These are phyloP conservation scores for Morinoia aosen DNA, from an alignment of 2,888 invertebrate species.

Conservation along the genomic window DNA sequence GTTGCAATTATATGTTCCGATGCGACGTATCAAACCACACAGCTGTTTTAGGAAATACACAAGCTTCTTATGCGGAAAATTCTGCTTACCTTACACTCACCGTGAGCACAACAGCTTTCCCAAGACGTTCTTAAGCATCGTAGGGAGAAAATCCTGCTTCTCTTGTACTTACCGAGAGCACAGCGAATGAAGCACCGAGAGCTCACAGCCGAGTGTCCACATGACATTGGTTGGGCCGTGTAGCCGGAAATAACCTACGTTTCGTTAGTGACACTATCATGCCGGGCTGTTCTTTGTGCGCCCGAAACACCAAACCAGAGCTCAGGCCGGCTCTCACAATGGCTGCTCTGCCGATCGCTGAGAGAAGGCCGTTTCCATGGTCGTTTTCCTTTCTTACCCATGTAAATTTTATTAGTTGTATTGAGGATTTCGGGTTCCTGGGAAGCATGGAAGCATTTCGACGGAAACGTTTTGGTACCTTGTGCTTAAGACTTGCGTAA, in stretches of 20 bases:
- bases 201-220: neutral
- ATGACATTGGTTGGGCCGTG: neutral
- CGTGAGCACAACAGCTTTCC: neutral
- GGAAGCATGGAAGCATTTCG: neutral
- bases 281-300: neutral
- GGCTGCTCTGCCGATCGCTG: neutral
- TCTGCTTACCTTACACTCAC: no score
- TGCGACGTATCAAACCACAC: no score
- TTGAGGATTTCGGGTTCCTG: neutral
- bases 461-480: neutral
- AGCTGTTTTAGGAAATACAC: no score
- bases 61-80: no score
- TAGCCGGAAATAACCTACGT: neutral
- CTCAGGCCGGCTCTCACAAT: neutral
- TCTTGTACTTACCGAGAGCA: no score
- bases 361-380: neutral
- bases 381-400: constrained; percentile 12
- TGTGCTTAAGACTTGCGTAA: neutral
- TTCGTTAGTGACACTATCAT: constrained; percentile 30
- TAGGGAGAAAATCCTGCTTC: neutral
- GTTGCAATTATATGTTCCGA: no score
- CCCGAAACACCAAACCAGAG: neutral
- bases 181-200: neutral
- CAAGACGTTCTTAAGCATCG: neutral
- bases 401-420: neutral